A percentile compares a stretch with the other conserved stretches of the same genome.
These are phyloP conservation scores for Xylota sylvarum DNA, from an alignment of 2,888 invertebrate genomes.

Conservation along the genomic window DNA sequence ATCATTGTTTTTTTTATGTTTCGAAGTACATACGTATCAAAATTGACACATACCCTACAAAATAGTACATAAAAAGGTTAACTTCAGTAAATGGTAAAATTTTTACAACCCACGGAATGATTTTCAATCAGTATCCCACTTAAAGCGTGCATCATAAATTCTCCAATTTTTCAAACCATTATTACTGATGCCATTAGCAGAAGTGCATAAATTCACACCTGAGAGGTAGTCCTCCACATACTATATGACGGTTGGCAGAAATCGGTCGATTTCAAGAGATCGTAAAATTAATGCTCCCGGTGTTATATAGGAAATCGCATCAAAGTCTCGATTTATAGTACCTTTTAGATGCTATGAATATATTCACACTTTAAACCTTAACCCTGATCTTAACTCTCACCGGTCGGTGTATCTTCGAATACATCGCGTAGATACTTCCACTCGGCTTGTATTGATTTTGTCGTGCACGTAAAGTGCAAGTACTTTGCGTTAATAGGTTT, in stretches of 20 bases:
- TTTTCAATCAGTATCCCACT: conserved; percentile 17
- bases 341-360: background rate
- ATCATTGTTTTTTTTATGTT: too few relatives aligned
- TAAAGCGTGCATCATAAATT: conserved; percentile 9
- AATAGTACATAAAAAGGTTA: background rate
- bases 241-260: background rate
- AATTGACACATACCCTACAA: too few relatives aligned
- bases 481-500: conserved; percentile 1
- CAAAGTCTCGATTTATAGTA: conserved; percentile 4
- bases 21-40: too few relatives aligned
- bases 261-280: background rate
- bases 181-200: conserved; percentile 14
- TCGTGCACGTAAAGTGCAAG: background rate
- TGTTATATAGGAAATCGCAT: background rate
- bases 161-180: conserved; percentile 17
- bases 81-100: background rate
- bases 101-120: background rate
- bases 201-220: conserved; percentile 28
- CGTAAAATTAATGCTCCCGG: conserved; percentile 1
- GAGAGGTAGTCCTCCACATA: background rate
- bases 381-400: background rate
- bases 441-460: background rate
- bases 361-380: background rate
- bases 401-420: background rate
- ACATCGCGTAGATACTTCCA: background rate